Base-by-base conservation (phyloP, 2,888 invertebrate genomes). In the Agrochola circellaris region DNA sequence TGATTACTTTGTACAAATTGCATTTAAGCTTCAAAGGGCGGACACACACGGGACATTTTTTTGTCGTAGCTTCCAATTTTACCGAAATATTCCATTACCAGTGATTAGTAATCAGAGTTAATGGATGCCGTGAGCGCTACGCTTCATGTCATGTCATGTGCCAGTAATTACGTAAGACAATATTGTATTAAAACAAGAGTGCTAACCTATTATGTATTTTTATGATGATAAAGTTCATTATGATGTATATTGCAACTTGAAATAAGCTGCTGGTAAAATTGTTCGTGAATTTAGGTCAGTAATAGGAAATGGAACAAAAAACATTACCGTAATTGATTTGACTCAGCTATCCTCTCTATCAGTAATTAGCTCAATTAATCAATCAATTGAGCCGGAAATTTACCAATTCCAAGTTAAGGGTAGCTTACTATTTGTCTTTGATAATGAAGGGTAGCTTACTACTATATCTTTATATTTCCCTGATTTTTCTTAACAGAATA, bases 41-140 rank as follows among this genome's bases (percentile, higher is more conserved):
- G 45, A 61, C 20, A 51, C 65, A 70, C 48, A 75, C 51, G 67
- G 45, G 51, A 61, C n/a, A 77, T 75, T 80, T 83, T 81, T 75
- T 64, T 84, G 62, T 73, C 60, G 66, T 77, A 77, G 68, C 88
- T 82, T 86, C 83, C 84, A 85, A 85, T 81, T 85, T 79, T 48
- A 85, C 73, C 69, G 65, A 83, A 83, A 85, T 77, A 78, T 88
- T 91, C 92, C 93, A 93, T 93, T 93, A 93, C 86, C 85, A 78
- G 84, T 91, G 92, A 94, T 93, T 92, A 91, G 86, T 92, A 93
- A 94, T 94, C 93, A 92, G 85, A 87, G 89, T 87, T 93, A 94
- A 94, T 94, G 93, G 93, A 89, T 85, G 81, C 86, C 89, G 84
- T 88, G 85, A 87, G 83, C 79, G 79, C 84, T 74, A 85, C 77